Evolutionary conservation across 2,888 invertebrate species (phyloP), one percentile per base, ranked within the genome.

Genomic region (Drosophila prostipennis): DNA sequence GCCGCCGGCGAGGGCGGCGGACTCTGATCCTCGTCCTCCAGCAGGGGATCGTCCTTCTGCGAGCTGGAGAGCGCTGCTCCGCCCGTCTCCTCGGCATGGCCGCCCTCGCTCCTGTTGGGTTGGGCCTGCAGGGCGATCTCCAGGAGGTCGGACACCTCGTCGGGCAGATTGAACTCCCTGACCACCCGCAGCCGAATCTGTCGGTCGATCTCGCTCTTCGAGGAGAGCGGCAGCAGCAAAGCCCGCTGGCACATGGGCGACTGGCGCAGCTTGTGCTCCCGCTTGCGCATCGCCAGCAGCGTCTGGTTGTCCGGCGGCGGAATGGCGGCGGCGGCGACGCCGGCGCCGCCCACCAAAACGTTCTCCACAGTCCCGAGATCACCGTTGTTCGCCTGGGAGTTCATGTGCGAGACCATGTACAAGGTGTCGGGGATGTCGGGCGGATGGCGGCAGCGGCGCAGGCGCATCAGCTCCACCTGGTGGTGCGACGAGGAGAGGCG

Each of bases 81-180:
- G 16, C 65, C 73, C 4, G 57, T 59, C 37, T 79, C 83, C 23
- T 77, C 76, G 6, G 61, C 60, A 26, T 61, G 71, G 14, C 52
- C 77, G 14, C 52, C 77, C 77, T 78, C 87, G 80, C 42, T 54
- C 8, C 63, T 43, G 10, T 49, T 76, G 70, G 88, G 87, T 42
- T 78, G 80, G 57, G 89, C 83, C 63, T 89, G 87, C 74, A 92
- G 83, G 2, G 93, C 91, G 78, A 92, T 93, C 79, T 95, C 95
- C 56, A 97, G 92, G 81, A 96, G 94, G 91, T 96, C 96, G 6
- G 96, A 96, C 13, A 96, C 96, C 11, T 95, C 94, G 92, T 99
- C 98, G 0, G 98, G 98, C 69, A 98, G 94, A 88, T 98, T 98
- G 92, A 97, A 96, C 93, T 99, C 98, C 49, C 98, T 94, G 13